Percentiles rank a stretch among this genome's conserved stretches.
Conservation (phyloP, 2,113 vertebrate genomes). For the human (Homo sapiens) region DNA sequence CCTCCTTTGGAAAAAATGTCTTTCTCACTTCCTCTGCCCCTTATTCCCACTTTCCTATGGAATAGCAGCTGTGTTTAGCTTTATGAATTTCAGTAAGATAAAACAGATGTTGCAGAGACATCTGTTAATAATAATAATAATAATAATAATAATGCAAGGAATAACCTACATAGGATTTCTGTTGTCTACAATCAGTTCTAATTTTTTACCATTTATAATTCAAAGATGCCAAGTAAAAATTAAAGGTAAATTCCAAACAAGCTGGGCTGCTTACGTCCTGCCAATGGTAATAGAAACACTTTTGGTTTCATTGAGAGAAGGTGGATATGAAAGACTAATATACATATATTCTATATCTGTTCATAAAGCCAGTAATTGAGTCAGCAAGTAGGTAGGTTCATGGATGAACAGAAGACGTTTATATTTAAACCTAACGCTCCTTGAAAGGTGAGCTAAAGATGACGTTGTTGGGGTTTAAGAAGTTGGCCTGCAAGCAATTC, state of each 20-base stretch:
- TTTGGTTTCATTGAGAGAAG: neutral
- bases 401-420: conserved; percentile 1
- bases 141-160: conserved; percentile 19
- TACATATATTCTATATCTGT: neutral
- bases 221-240: conserved; percentile 26
- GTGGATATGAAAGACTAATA: neutral
- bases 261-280: neutral
- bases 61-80: conserved; percentile 74
- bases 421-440: conserved; percentile 11
- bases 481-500: conserved; percentile 64
- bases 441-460: neutral
- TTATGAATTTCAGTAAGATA: conserved; percentile 68
- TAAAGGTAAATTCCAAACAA: neutral
- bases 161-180: conserved; percentile 36
- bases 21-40: conserved; percentile 2
- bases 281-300: neutral
- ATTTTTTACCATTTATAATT: conserved; percentile 54
- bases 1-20: neutral
- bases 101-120: conserved; percentile 61
- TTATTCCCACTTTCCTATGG: conserved; percentile 56
- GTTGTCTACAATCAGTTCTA: neutral
- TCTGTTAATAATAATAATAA: conserved; percentile 61
- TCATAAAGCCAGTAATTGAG: conserved; percentile 2
- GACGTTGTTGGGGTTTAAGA: conserved; percentile 29
- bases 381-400: neutral